Percentiles rank a stretch among this genome's conserved stretches.
Evolutionary conservation across 1,140 invertebrate genomes (phyloP).

Genomic region (Ceratina australensis): DNA sequence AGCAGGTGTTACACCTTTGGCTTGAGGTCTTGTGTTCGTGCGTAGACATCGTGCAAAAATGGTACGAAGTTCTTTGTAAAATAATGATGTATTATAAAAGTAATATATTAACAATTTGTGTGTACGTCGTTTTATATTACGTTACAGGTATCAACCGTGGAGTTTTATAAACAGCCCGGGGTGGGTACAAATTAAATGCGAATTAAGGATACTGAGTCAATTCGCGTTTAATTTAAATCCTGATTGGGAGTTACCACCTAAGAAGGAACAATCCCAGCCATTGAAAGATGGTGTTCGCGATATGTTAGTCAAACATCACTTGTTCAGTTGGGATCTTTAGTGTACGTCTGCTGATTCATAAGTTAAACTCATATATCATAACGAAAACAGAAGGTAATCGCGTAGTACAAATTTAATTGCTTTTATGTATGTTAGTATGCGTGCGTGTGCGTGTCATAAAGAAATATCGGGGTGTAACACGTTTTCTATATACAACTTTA

Average conservation of each 20-base stretch:
- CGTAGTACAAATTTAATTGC: slow-evolving; percentile 47
- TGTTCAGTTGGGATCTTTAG: slow-evolving; percentile 99
- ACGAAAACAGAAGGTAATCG: slow-evolving; percentile 24
- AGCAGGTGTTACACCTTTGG: slow-evolving; percentile 98
- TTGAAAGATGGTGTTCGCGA: slow-evolving; percentile 97
- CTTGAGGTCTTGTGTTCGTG: slow-evolving; percentile 97
- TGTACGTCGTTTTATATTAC: slow-evolving; percentile 21
- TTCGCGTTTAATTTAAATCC: slow-evolving; percentile 98
- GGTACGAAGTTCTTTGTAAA: slow-evolving; percentile 81
- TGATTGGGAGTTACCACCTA: slow-evolving; percentile 96
- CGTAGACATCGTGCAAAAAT: slow-evolving; percentile 97
- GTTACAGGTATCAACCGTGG: slow-evolving; percentile 93
- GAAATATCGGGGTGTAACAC: not conserved
- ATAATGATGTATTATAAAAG: slow-evolving; percentile 10
- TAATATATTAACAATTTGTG: too few species aligned
- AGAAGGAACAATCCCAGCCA: slow-evolving; percentile 91
- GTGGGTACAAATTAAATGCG: slow-evolving; percentile 99
- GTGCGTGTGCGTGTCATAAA: not conserved
- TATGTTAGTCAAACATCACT: slow-evolving; percentile 99
- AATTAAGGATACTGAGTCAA: slow-evolving; percentile 96
- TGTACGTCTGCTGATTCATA: not conserved
- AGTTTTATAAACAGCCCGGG: slow-evolving; percentile 99
- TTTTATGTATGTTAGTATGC: slow-evolving; percentile 1
- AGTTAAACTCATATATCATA: slow-evolving; percentile 19
- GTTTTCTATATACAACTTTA: too few species aligned